Conservation (phyloP, 2,888 invertebrate genomes). For the Ennomos quercinarius region DNA sequence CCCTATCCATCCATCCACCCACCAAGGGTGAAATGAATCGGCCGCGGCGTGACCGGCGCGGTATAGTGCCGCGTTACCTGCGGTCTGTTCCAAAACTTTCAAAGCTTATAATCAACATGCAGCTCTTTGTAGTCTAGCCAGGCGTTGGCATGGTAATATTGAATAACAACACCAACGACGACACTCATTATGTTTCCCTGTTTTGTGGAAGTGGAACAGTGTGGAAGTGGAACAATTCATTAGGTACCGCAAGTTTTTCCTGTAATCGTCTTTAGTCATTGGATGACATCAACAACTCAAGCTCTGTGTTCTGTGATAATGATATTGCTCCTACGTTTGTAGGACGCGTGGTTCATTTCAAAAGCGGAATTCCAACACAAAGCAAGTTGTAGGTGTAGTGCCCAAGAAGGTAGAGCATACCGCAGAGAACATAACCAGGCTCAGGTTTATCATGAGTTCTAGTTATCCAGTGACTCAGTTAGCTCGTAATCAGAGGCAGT, state of each 20-base stretch:
- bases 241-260: slow-evolving; percentile 24
- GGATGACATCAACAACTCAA: slow-evolving; percentile 48
- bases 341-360: slow-evolving; percentile 28
- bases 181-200: too few species aligned
- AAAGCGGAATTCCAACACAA: slow-evolving; percentile 52
- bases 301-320: slow-evolving; percentile 29
- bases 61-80: too few species aligned
- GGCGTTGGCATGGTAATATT: slow-evolving; percentile 48
- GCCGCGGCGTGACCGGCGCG: too few species aligned
- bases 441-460: slow-evolving; percentile 49
- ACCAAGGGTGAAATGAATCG: too few species aligned
- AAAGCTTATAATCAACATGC: not conserved
- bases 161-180: slow-evolving; percentile 32
- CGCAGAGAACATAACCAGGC: slow-evolving; percentile 38
- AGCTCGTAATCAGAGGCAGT: slow-evolving; percentile 60
- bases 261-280: slow-evolving; percentile 34
- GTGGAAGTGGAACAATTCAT: slow-evolving; percentile 23
- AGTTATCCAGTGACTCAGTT: slow-evolving; percentile 61
- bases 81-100: not conserved
- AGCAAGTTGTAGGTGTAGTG: slow-evolving; percentile 31
- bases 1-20: too few species aligned
- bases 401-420: slow-evolving; percentile 35
- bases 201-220: slow-evolving; percentile 13
- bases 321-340: slow-evolving; percentile 32
- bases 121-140: slow-evolving; percentile 21